Conservation (phyloP, 2,113 vertebrate species). For the Polypterus bichir region DNA sequence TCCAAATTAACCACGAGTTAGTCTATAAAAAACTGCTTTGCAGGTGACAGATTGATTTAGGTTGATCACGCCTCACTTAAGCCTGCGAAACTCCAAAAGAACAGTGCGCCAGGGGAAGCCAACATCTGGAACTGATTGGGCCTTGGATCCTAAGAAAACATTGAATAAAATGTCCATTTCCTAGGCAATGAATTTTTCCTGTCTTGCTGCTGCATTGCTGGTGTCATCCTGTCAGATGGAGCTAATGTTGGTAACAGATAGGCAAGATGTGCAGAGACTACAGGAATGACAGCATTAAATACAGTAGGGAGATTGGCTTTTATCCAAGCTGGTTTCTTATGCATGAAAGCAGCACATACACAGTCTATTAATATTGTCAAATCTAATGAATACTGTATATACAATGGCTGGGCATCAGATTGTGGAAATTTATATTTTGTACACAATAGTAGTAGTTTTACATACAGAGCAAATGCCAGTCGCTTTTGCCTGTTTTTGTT, state of each 20-base stretch:
- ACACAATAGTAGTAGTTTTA: no score
- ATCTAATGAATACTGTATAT: no score
- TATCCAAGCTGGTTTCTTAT: not conserved
- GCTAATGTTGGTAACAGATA: constrained; percentile 33
- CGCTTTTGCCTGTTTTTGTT: no score
- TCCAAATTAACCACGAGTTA: constrained; percentile 20
- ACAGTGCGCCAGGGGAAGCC: constrained; percentile 43
- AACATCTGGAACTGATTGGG: constrained; percentile 69
- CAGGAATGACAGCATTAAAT: not conserved
- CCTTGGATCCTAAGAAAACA: constrained; percentile 51
- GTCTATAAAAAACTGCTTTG: constrained; percentile 24
- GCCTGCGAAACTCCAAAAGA: constrained; percentile 37
- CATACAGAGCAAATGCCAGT: no score
- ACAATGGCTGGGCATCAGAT: no score
- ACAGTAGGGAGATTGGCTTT: not conserved
- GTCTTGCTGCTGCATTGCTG: constrained; percentile 38
- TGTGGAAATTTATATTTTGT: no score
- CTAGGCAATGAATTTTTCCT: constrained; percentile 46
- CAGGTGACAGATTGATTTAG: constrained; percentile 53
- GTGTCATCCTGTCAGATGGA: constrained; percentile 35
- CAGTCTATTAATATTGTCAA: no score
- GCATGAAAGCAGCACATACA: no score
- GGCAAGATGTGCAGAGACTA: not conserved
- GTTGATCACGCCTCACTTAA: constrained; percentile 32
- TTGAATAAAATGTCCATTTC: constrained; percentile 45